phyloP scores from a whole-genome alignment of 2,113 vertebrate species.

The Phaethornis superciliosus region DNA sequence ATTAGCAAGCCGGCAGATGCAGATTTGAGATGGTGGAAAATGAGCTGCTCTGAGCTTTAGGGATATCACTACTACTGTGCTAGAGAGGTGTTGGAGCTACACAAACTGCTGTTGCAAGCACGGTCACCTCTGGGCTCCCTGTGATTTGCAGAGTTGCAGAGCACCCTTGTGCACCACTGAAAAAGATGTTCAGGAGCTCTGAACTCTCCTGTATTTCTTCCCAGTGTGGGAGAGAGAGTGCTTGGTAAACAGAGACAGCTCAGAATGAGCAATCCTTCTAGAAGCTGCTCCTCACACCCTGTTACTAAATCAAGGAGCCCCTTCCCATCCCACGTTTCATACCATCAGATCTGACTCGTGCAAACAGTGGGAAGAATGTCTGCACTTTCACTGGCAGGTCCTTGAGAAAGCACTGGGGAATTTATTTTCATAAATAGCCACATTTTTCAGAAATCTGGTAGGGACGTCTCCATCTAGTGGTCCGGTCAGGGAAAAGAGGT shows the following conservation, averaged over 20 bases:
- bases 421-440: not conserved
- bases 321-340: not conserved
- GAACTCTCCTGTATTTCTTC: not conserved
- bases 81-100: not conserved
- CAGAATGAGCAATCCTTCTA: not conserved
- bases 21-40: not conserved
- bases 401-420: not conserved
- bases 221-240: not conserved
- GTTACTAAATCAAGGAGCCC: not conserved
- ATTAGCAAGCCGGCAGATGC: not conserved
- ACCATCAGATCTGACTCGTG: not conserved
- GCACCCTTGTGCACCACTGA: not conserved
- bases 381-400: not conserved
- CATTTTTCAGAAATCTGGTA: not conserved
- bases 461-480: slow-evolving; percentile 25
- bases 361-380: not conserved
- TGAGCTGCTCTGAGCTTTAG: not conserved
- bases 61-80: not conserved
- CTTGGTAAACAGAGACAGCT: rapidly evolving
- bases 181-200: not conserved
- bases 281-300: not conserved
- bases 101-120: rapidly evolving
- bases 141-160: not conserved
- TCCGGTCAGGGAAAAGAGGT: not conserved
- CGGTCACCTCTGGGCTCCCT: not conserved